Evolutionary conservation across 2,113 vertebrate species (phyloP).

Genomic region (Nerophis ophidion): DNA sequence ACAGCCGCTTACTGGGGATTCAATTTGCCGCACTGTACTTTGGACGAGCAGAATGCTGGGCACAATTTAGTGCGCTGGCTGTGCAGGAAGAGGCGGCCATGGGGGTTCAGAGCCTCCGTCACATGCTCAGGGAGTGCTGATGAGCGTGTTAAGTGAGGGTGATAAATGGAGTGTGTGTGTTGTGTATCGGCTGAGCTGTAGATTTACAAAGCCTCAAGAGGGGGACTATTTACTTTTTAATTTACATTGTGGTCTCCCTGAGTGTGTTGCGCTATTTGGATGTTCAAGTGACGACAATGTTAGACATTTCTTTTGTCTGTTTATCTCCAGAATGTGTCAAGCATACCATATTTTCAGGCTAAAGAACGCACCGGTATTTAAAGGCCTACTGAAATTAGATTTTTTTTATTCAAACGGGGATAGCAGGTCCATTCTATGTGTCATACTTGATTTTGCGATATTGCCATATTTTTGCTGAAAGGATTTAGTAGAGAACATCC

Average conservation of each 20-base stretch:
- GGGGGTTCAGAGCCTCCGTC: constrained; percentile 42
- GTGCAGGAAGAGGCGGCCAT: constrained; percentile 1
- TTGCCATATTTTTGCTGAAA: no score
- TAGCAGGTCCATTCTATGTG: no score
- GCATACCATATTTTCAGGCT: no score
- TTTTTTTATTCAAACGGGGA: no score
- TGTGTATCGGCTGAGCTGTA: constrained; percentile 36
- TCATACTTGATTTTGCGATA: no score
- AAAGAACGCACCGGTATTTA: no score
- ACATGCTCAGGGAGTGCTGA: constrained; percentile 57
- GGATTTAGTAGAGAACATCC: no score
- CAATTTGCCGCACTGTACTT: constrained; percentile 65
- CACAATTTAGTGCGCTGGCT: constrained; percentile 56
- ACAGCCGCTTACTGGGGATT: constrained; percentile 59
- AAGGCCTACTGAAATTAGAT: no score
- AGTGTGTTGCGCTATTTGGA: constrained; percentile 6
- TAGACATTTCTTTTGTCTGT: background rate
- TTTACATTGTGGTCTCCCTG: background rate
- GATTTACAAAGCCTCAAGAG: constrained; percentile 33
- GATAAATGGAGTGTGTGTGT: constrained; percentile 52
- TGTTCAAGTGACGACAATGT: background rate
- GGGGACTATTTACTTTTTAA: constrained; percentile 8
- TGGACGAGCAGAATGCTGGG: constrained; percentile 54
- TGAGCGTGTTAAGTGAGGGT: constrained; percentile 61
- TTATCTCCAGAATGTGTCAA: constrained; percentile 8